These are phyloP conservation scores for Protobothrops mucrosquamatus DNA, from an alignment of 2,113 vertebrate genomes.

Conservation along the genomic window DNA sequence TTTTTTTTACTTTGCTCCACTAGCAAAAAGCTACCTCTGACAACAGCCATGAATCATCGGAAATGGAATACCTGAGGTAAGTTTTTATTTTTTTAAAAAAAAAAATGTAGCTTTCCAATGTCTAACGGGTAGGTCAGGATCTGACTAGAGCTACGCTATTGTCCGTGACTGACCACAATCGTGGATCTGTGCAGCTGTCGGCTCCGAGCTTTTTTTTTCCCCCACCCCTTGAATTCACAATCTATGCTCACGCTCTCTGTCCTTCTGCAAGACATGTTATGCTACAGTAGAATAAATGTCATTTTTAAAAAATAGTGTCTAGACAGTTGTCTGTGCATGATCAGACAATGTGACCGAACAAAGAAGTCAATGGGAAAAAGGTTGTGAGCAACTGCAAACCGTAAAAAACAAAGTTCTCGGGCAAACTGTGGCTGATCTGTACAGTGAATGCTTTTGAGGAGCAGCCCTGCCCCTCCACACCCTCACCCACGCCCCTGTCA, in stretches of 20 bases:
- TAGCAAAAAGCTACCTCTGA: slow-evolving; percentile 11
- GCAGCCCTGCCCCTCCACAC: not conserved
- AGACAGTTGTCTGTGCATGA: slow-evolving; percentile 55
- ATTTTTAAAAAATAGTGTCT: slow-evolving; percentile 47
- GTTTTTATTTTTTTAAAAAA: not conserved
- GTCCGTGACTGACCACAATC: not conserved
- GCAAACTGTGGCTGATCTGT: fast-evolving
- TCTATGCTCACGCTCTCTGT: slow-evolving; percentile 31
- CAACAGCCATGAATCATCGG: slow-evolving; percentile 45
- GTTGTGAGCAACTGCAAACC: slow-evolving; percentile 24
- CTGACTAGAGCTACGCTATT: slow-evolving; percentile 26
- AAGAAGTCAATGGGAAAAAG: slow-evolving; percentile 45
- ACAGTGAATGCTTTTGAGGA: not conserved
- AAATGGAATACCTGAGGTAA: slow-evolving; percentile 28
- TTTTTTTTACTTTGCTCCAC: not conserved
- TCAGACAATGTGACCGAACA: slow-evolving; percentile 49
- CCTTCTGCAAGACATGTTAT: slow-evolving; percentile 26
- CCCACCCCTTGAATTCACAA: slow-evolving; percentile 37
- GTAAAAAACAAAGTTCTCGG: slow-evolving; percentile 37
- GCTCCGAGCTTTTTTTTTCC: slow-evolving; percentile 47
- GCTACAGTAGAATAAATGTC: slow-evolving; percentile 21
- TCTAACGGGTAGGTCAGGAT: slow-evolving; percentile 35
- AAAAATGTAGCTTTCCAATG: slow-evolving; percentile 25
- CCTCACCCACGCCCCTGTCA: not conserved
- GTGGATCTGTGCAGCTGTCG: slow-evolving; percentile 41